These are phyloP conservation scores for Drosophila eugracilis DNA, from an alignment of 1,140 invertebrate species.

Conservation along the genomic window DNA sequence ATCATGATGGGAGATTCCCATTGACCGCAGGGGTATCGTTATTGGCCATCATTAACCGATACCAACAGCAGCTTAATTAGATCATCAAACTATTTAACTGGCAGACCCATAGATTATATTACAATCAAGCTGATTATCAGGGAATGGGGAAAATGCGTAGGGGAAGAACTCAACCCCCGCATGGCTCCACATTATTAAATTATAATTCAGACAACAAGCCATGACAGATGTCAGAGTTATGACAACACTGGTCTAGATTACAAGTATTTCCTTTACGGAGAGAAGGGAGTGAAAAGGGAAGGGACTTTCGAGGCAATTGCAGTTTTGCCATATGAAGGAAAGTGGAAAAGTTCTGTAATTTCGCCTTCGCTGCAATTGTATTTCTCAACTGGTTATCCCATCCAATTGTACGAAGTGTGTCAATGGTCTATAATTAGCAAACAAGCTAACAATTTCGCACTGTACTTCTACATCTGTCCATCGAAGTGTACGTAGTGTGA, in stretches of 20 bases:
- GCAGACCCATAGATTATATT: conserved; percentile 37
- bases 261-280: conserved; percentile 6
- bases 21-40: neutral
- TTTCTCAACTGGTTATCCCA: conserved; percentile 11
- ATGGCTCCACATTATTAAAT: conserved; percentile 60
- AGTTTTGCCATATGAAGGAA: conserved; percentile 10
- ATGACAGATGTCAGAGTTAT: conserved; percentile 73
- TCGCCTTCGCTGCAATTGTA: conserved; percentile 55
- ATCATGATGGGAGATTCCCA: conserved; percentile 27
- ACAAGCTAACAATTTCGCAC: conserved; percentile 37
- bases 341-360: conserved; percentile 69
- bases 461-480: conserved; percentile 6
- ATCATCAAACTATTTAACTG: conserved; percentile 32
- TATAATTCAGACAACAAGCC: conserved; percentile 75
- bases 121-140: conserved; percentile 25
- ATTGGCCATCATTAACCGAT: neutral
- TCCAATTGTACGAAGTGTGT: conserved; percentile 41
- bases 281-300: neutral
- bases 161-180: conserved; percentile 14
- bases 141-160: conserved; percentile 16
- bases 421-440: conserved; percentile 70
- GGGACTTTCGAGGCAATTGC: conserved; percentile 30
- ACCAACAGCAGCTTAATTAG: conserved; percentile 33
- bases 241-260: conserved; percentile 54
- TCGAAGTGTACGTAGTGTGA: conserved; percentile 15